Evolutionary conservation across 2,113 vertebrate species (phyloP).

Genomic region (Sula dactylatra): DNA sequence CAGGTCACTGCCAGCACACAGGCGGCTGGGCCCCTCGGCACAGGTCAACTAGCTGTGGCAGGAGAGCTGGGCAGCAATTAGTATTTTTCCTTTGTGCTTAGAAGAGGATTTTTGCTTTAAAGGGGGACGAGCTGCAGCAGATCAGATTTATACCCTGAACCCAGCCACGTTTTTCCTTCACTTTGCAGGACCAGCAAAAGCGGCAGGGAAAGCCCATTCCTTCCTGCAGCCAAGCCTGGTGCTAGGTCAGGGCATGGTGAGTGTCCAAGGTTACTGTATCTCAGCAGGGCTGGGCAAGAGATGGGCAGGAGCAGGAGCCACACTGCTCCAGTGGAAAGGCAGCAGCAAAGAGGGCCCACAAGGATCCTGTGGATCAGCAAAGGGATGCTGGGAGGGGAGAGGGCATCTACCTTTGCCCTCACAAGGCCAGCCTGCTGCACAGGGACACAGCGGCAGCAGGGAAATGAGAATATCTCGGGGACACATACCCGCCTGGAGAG

Average conservation of each 20-base stretch:
- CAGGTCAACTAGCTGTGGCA: neutral
- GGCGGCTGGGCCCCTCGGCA: neutral
- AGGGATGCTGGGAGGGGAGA: neutral
- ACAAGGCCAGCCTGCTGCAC: fast-evolving
- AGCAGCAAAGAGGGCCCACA: fast-evolving
- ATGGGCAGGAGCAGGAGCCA: neutral
- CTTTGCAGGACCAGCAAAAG: neutral
- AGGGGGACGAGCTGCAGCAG: neutral
- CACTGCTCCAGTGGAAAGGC: neutral
- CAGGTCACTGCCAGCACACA: neutral
- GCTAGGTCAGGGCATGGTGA: neutral
- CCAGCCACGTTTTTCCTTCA: fast-evolving
- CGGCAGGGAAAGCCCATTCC: neutral
- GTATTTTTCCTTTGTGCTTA: neutral
- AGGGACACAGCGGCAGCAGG: neutral
- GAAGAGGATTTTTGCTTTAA: neutral
- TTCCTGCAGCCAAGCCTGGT: neutral
- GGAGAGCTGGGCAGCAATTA: neutral
- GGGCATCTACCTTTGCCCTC: neutral
- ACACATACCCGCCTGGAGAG: neutral
- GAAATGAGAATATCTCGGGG: neutral
- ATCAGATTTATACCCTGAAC: neutral
- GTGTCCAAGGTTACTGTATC: fast-evolving
- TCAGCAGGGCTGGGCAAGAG: neutral
- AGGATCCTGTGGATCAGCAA: neutral